A percentile compares a stretch with the other conserved stretches of the same genome.
Conservation (phyloP, 2,888 invertebrate genomes). For the Morinoia aosen region DNA sequence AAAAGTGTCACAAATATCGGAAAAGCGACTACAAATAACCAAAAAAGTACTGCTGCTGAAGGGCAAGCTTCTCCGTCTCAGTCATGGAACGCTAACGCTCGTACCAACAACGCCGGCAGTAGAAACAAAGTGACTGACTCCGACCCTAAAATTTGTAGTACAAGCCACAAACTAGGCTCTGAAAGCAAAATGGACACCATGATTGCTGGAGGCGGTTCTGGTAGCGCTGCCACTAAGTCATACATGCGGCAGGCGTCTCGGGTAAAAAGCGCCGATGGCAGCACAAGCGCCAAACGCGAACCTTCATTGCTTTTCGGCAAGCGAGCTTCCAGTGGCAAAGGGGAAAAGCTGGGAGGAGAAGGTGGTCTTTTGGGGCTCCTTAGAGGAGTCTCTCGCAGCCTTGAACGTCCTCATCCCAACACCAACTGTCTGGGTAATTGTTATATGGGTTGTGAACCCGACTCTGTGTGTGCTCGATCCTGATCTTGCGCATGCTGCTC, state of each 20-base stretch:
- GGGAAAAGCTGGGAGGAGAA: neutral
- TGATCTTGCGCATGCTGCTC: neutral
- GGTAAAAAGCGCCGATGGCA: neutral
- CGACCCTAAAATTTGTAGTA: neutral
- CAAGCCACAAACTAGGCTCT: neutral
- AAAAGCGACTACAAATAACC: neutral
- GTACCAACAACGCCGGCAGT: neutral
- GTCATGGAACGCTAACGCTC: neutral
- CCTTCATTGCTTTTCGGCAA: neutral
- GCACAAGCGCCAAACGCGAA: neutral
- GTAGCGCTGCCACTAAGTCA: neutral
- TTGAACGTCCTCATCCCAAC: conserved; percentile 30
- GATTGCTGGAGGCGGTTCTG: neutral
- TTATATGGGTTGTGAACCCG: neutral
- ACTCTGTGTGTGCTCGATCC: no score
- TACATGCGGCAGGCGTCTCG: neutral
- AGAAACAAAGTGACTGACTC: neutral
- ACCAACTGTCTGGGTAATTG: conserved; percentile 6
- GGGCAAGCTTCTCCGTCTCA: neutral
- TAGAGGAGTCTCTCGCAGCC: conserved; percentile 43
- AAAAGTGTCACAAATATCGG: no score
- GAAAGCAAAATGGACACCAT: neutral
- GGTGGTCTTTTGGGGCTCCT: conserved; percentile 27
- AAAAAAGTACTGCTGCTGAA: no score
- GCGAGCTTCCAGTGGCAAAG: conserved; percentile 13